Conservation (phyloP, 1,140 invertebrate species). For the Penaeus vannamei region DNA sequence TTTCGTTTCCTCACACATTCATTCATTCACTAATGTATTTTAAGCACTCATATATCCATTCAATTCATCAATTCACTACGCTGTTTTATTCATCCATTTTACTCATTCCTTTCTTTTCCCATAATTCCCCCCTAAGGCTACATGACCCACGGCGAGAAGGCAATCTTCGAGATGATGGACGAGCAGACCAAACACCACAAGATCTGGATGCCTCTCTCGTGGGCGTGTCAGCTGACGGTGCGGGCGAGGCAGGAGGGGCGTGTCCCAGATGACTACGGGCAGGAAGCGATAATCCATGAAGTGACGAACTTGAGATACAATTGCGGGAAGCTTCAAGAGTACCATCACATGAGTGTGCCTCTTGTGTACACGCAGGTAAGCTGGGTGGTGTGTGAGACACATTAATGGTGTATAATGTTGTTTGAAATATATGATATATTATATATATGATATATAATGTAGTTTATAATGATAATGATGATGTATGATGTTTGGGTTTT, state of each 20-base stretch:
- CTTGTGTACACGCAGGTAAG: slow-evolving; percentile 91
- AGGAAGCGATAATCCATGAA: slow-evolving; percentile 92
- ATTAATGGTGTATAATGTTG: too few relatives aligned
- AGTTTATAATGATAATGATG: too few relatives aligned
- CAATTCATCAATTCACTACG: too few relatives aligned
- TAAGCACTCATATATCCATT: too few relatives aligned
- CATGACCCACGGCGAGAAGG: slow-evolving; percentile 87
- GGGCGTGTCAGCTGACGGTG: slow-evolving; percentile 91
- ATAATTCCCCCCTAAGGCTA: slow-evolving; percentile 75
- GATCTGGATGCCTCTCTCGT: slow-evolving; percentile 92
- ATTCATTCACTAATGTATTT: too few relatives aligned
- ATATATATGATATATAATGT: too few relatives aligned
- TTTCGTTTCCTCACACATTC: too few relatives aligned
- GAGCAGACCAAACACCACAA: slow-evolving; percentile 88
- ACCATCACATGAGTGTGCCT: slow-evolving; percentile 93
- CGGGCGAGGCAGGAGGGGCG: slow-evolving; percentile 87
- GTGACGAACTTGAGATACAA: slow-evolving; percentile 89
- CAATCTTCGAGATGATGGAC: slow-evolving; percentile 85
- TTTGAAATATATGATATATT: too few relatives aligned
- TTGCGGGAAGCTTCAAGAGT: slow-evolving; percentile 81
- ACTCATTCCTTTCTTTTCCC: neutral
- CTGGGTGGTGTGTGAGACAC: too few relatives aligned
- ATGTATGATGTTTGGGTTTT: too few relatives aligned
- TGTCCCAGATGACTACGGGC: slow-evolving; percentile 92
- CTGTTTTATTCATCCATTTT: too few relatives aligned